These are phyloP conservation scores for Potorous gilbertii DNA, from an alignment of 2,797 vertebrate genomes.

Conservation along the genomic window DNA sequence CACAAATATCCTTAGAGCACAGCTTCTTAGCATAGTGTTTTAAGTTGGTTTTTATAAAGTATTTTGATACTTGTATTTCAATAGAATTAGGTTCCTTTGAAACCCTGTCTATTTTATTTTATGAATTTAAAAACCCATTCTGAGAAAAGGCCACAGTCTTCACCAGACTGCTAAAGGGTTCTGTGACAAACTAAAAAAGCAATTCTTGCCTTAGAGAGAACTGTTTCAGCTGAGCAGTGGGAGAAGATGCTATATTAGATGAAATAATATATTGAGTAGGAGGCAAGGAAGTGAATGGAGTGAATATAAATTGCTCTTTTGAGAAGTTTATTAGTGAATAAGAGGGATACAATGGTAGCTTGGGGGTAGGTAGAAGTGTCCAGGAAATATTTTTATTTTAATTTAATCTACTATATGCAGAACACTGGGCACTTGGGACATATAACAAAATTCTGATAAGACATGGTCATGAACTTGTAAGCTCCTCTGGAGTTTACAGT, in stretches of 20 bases:
- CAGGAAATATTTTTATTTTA: background rate
- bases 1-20: background rate
- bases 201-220: constrained; percentile 3
- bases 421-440: background rate
- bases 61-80: background rate
- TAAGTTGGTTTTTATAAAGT: background rate
- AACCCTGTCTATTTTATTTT: background rate
- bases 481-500: background rate
- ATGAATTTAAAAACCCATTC: background rate
- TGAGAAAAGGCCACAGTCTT: background rate
- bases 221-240: background rate
- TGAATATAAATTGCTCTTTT: constrained; percentile 3
- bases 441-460: background rate
- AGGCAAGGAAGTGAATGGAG: background rate
- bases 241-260: background rate
- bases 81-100: background rate
- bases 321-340: constrained; percentile 34
- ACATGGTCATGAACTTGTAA: background rate
- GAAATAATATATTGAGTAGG: background rate
- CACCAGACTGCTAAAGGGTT: background rate
- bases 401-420: background rate
- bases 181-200: background rate
- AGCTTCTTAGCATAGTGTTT: background rate
- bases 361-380: background rate
- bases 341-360: background rate